phyloP scores from a whole-genome alignment of 2,888 invertebrate species.

The Ochlodes sylvanus region DNA sequence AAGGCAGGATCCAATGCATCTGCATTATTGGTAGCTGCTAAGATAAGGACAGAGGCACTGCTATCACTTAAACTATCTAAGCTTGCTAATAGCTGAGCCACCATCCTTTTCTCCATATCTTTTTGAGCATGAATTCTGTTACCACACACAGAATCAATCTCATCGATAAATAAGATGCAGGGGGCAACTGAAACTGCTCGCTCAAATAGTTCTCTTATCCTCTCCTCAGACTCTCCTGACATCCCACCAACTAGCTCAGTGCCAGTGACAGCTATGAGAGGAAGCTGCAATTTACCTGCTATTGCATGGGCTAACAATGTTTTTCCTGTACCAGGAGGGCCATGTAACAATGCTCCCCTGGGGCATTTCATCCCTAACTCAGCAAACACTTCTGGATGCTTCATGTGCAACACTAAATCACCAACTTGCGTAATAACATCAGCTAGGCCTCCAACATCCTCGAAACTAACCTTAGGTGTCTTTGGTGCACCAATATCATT shows the following conservation, averaged over 20 bases:
- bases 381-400: conserved; percentile 95
- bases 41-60: conserved; percentile 89
- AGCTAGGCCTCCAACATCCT: conserved; percentile 93
- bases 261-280: conserved; percentile 94
- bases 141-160: conserved; percentile 98
- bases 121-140: conserved; percentile 95
- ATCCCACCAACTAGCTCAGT: conserved; percentile 97
- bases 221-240: conserved; percentile 97
- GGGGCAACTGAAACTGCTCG: conserved; percentile 91
- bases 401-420: conserved; percentile 92
- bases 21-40: conserved; percentile 98
- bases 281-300: conserved; percentile 93
- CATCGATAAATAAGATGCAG: conserved; percentile 96
- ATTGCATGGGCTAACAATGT: conserved; percentile 92
- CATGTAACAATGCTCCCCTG: conserved; percentile 96
- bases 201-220: conserved; percentile 96
- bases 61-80: conserved; percentile 90
- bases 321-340: conserved; percentile 98
- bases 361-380: conserved; percentile 94
- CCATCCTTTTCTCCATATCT: conserved; percentile 98
- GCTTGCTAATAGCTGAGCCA: conserved; percentile 95
- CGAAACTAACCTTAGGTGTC: conserved; percentile 85
- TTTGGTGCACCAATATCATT: conserved; percentile 66
- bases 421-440: conserved; percentile 89
- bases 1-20: conserved; percentile 97